These are phyloP conservation scores for Eupelmus urozonus DNA, from an alignment of 2,888 invertebrate genomes.

Conservation along the genomic window DNA sequence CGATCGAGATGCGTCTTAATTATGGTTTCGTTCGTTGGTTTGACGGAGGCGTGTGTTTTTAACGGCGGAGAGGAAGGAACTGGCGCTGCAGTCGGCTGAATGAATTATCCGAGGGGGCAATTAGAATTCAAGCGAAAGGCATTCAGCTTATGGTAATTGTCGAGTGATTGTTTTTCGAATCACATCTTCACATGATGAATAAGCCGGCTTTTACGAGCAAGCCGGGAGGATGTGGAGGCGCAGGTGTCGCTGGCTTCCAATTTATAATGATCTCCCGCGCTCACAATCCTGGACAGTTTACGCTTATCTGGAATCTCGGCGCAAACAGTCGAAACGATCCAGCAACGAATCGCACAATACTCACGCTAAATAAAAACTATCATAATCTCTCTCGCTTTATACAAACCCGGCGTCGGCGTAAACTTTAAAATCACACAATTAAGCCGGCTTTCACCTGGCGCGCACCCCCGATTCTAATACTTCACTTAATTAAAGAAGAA, in stretches of 20 bases:
- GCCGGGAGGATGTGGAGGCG: conserved; percentile 27
- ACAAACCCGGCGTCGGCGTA: no score
- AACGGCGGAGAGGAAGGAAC: neutral
- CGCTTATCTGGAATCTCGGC: no score
- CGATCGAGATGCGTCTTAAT: conserved; percentile 34
- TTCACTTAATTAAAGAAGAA: no score
- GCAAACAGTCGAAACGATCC: no score
- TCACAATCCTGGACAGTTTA: no score
- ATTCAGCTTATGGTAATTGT: conserved; percentile 45
- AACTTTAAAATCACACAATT: no score
- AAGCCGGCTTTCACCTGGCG: no score
- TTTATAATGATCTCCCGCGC: conserved; percentile 15
- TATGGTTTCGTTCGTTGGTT: neutral
- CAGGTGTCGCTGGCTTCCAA: conserved; percentile 23
- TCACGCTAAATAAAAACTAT: no score
- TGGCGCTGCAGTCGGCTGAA: neutral
- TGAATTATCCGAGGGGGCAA: conserved; percentile 4
- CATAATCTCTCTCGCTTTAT: no score
- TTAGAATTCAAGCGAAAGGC: conserved; percentile 51
- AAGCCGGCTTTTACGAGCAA: conserved; percentile 24
- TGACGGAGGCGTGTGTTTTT: no score
- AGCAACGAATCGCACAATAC: conserved; percentile 2
- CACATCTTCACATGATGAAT: conserved; percentile 53
- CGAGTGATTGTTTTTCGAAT: conserved; percentile 41
- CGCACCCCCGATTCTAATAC: no score